Evolutionary conservation across 2,888 invertebrate species (phyloP).

Genomic region (Mylabris sibirica): DNA sequence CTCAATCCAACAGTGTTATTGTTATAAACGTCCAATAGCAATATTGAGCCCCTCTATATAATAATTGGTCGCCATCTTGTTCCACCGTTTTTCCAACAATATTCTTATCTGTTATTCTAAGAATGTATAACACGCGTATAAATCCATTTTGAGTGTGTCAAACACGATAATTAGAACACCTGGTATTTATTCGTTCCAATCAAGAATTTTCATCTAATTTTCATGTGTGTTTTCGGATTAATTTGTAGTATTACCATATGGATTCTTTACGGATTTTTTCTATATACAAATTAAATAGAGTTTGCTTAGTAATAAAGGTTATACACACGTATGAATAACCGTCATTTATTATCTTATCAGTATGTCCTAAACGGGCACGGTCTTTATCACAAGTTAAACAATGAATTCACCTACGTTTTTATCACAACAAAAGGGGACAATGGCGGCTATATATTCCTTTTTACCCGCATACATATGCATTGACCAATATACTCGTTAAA

Average conservation of each 20-base stretch:
- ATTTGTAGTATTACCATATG: background rate
- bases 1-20: background rate
- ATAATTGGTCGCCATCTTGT: slow-evolving; percentile 5
- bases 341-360: slow-evolving; percentile 49
- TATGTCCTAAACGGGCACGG: slow-evolving; percentile 43
- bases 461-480: slow-evolving; percentile 1
- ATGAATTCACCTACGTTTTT: slow-evolving; percentile 46
- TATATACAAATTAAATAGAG: slow-evolving; percentile 25
- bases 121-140: background rate
- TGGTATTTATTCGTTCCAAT: background rate
- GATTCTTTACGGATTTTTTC: background rate
- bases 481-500: background rate
- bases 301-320: slow-evolving; percentile 36
- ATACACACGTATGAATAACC: slow-evolving; percentile 27
- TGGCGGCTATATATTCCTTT: slow-evolving; percentile 2
- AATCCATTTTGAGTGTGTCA: background rate
- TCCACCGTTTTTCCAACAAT: background rate
- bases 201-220: background rate
- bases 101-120: background rate
- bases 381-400: slow-evolving; percentile 52
- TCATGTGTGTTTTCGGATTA: background rate
- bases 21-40: slow-evolving; percentile 3
- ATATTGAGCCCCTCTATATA: background rate
- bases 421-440: slow-evolving; percentile 20
- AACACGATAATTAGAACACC: background rate